Evolutionary conservation across 2,113 vertebrate species (phyloP), one percentile per base, ranked within the genome.

Genomic region (Actenoides hombroni): DNA sequence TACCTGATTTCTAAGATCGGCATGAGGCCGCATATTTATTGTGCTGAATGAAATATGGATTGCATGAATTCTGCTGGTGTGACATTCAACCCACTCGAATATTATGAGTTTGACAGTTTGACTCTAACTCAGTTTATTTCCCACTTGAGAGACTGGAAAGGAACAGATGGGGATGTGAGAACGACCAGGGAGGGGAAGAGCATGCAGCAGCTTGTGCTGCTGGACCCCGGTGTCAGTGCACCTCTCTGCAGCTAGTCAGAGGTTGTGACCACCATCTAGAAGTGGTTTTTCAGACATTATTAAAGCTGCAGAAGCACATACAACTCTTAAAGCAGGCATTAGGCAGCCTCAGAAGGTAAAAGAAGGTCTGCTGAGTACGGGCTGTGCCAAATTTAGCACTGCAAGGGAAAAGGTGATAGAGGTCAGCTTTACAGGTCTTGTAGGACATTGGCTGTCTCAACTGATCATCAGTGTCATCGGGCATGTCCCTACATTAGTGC

Each of bases 131-230:
- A 59, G 88, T 95, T 96, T 94, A 96, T 95, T 96, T 96, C 91
- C 88, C 96, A 96, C 94, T 96, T 96, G 96, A 96, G 96, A 96
- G 86, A 67, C 88, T 96, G 94, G 92, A 94, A 87, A 89, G 90
- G 95, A 96, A 96, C 94, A 97, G 96, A 97, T 95, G 94, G 95
- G 88, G 83, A 96, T 92, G 92, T 97, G 96, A 94, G 95, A 96
- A 93, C 9, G n/a, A 86, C 81, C 91, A 86, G 88, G 86, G 94
- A 94, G 92, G 86, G 48, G 73, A 94, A 92, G 60, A 94, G 83
- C 17, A 2, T 48, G 76, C 86, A 83, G 95, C 93, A 97, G 95
- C 92, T 95, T 91, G 86, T 80, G 83, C 86, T 86, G 73, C 83
- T 0, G 33, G 91, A 91, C 64, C 73, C 67, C 5, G 5, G 95